phyloP scores from a whole-genome alignment of 2,888 invertebrate genomes.

The Smittia aterrima region DNA sequence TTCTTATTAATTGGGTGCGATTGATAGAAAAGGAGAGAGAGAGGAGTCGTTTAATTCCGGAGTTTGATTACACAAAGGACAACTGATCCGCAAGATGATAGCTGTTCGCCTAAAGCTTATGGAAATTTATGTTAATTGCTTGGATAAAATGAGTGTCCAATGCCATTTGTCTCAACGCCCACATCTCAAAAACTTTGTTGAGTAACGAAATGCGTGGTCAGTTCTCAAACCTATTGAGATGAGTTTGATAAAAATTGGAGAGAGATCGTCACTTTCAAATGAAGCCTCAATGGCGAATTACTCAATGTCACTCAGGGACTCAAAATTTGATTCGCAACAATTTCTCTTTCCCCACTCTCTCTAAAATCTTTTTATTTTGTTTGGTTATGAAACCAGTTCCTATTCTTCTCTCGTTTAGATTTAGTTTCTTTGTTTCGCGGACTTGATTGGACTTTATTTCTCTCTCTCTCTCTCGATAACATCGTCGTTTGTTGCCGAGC shows the following conservation, averaged over 20 bases:
- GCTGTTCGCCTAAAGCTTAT: background rate
- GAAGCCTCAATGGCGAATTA: background rate
- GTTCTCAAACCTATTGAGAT: background rate
- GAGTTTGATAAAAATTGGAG: background rate
- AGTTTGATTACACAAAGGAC: conserved; percentile 33
- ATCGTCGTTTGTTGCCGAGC: background rate
- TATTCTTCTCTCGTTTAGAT: background rate
- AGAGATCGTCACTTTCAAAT: background rate
- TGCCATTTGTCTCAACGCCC: background rate
- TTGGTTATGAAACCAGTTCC: conserved; percentile 7
- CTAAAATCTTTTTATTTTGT: background rate
- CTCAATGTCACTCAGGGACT: background rate
- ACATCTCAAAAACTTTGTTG: background rate
- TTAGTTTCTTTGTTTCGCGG: background rate
- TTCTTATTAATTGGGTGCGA: conserved; percentile 31
- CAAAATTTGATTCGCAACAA: background rate
- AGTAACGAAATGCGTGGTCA: background rate
- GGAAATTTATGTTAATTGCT: conserved; percentile 4
- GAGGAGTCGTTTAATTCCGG: background rate
- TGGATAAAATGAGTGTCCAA: background rate
- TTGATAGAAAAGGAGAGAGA: background rate
- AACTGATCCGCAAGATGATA: background rate
- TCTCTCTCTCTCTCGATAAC: too few species aligned
- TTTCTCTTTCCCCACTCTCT: conserved; percentile 1
- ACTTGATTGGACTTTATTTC: background rate